These are phyloP conservation scores for Orthonychiurus folsomi DNA, from an alignment of 2,888 invertebrate genomes.

Conservation along the genomic window DNA sequence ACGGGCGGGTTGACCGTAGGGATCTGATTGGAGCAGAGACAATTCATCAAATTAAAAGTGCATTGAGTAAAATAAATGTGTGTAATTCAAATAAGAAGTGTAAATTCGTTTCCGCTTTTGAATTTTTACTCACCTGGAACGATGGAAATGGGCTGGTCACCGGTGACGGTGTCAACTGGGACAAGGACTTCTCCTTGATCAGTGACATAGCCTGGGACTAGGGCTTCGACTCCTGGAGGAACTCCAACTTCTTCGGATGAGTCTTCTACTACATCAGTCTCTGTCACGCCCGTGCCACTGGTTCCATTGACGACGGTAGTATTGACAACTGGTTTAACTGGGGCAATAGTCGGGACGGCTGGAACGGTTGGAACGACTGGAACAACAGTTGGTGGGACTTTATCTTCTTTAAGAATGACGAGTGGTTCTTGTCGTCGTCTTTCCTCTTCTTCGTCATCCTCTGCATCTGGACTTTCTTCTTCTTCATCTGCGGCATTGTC, in stretches of 20 bases:
- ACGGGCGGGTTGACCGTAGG: constrained; percentile 32
- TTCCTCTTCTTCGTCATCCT: constrained; percentile 31
- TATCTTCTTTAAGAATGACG: constrained; percentile 10
- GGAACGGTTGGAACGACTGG: constrained; percentile 15
- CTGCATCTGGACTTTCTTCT: constrained; percentile 27
- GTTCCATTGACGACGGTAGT: not conserved
- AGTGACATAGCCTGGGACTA: constrained; percentile 38
- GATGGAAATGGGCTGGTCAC: constrained; percentile 37
- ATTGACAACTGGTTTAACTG: not conserved
- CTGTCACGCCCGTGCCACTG: constrained; percentile 17
- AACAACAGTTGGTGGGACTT: not conserved
- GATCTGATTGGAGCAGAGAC: too few species aligned
- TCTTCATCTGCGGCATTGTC: constrained; percentile 18
- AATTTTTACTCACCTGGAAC: constrained; percentile 30
- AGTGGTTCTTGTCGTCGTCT: constrained; percentile 21
- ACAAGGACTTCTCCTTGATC: constrained; percentile 39
- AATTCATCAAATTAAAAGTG: too few species aligned
- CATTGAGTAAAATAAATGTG: constrained; percentile 3
- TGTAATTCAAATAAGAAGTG: not conserved
- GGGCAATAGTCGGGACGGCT: constrained; percentile 12
- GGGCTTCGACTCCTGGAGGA: constrained; percentile 29
- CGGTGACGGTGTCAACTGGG: constrained; percentile 39
- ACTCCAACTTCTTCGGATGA: constrained; percentile 16
- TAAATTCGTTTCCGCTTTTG: not conserved
- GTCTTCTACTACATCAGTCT: constrained; percentile 16